Evolutionary conservation across 2,113 vertebrate species (phyloP).

Genomic region (Daboia siamensis): DNA sequence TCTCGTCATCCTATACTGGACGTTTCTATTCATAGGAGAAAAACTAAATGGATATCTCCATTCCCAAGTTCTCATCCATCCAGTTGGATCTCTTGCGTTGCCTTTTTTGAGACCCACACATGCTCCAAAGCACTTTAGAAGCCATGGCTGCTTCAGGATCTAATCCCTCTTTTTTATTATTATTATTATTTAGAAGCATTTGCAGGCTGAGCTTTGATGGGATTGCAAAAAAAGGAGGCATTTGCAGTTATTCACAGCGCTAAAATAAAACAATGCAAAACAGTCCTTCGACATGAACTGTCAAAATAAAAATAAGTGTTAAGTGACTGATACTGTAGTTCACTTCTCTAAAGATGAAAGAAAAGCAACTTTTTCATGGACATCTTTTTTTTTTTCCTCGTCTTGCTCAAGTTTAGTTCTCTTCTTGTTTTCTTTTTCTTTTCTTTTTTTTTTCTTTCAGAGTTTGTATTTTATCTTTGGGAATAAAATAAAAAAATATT

Average conservation of each 20-base stretch:
- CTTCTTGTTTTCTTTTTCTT: neutral
- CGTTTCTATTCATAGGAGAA: slow-evolving; percentile 60
- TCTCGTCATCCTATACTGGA: slow-evolving; percentile 58
- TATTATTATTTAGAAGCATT: neutral
- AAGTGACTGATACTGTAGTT: neutral
- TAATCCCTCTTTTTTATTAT: slow-evolving; percentile 10
- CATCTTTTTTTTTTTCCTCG: neutral
- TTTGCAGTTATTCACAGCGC: neutral
- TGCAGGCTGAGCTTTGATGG: neutral
- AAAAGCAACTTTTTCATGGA: neutral
- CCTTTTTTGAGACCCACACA: slow-evolving; percentile 10
- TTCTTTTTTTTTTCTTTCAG: neutral
- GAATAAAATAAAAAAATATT: neutral
- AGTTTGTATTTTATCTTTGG: neutral
- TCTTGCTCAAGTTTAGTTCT: neutral
- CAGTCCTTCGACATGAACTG: neutral
- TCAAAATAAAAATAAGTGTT: neutral
- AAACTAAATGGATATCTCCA: slow-evolving; percentile 34
- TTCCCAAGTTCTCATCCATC: slow-evolving; percentile 21
- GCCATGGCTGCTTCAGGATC: slow-evolving; percentile 44
- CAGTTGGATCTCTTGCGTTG: slow-evolving; percentile 33
- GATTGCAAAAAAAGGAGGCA: neutral
- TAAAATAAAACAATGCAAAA: neutral
- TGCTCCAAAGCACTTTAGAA: slow-evolving; percentile 48
- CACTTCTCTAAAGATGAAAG: neutral